Conservation (phyloP, 2,113 vertebrate species). For the Gallinago jamesoni region DNA sequence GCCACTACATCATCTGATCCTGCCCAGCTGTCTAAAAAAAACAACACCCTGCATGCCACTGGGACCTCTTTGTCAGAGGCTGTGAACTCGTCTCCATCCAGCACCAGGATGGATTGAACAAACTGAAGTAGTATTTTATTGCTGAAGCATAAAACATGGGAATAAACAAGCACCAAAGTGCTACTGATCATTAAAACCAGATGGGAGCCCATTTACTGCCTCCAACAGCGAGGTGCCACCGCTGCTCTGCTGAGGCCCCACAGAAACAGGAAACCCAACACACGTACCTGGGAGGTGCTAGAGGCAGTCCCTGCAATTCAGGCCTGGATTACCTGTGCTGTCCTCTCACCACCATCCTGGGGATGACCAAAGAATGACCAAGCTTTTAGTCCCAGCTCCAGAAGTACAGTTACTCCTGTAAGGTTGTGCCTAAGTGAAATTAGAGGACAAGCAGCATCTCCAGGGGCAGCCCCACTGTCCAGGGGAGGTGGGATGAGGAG, state of each 20-base stretch:
- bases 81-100: constrained; percentile 44
- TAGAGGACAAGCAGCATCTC: neutral
- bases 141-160: constrained; percentile 44
- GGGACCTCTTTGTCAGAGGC: constrained; percentile 9
- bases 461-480: neutral
- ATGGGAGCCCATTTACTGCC: constrained; percentile 58
- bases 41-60: neutral
- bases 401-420: neutral
- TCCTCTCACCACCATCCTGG: neutral
- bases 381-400: neutral
- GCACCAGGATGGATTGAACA: constrained; percentile 29
- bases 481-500: neutral
- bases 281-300: constrained; percentile 3
- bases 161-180: constrained; percentile 59
- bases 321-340: neutral
- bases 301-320: neutral
- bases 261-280: neutral
- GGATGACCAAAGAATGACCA: neutral
- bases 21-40: neutral
- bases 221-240: neutral
- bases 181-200: constrained; percentile 61
- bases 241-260: neutral
- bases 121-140: constrained; percentile 42
- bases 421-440: neutral
- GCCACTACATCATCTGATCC: neutral